phyloP scores from a whole-genome alignment of 2,888 invertebrate species.

The Drosophila putrida region DNA sequence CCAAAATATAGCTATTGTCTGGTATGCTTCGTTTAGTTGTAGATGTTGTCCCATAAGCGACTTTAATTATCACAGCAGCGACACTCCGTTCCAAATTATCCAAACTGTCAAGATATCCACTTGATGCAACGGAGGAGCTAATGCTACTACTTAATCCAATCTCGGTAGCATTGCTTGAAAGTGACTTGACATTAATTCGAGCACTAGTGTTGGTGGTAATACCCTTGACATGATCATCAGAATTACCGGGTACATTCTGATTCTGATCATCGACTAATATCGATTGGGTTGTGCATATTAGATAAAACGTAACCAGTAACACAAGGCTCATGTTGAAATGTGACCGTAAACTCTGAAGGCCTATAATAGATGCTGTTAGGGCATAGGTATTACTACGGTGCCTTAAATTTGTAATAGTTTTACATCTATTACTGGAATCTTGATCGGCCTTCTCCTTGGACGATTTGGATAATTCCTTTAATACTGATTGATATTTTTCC shows the following conservation, averaged over 20 bases:
- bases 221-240: conserved; percentile 20
- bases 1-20: conserved; percentile 87
- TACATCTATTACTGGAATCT: not conserved
- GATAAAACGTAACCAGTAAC: conserved; percentile 36
- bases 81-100: conserved; percentile 88
- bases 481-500: conserved; percentile 27
- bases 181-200: conserved; percentile 32
- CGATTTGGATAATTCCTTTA: conserved; percentile 29
- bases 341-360: not conserved
- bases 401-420: not conserved
- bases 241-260: conserved; percentile 39
- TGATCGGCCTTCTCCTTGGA: not conserved
- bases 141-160: conserved; percentile 49
- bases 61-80: conserved; percentile 89
- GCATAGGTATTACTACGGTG: not conserved
- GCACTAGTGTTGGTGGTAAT: conserved; percentile 6
- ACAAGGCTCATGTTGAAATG: conserved; percentile 35
- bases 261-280: conserved; percentile 69
- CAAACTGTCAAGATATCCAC: conserved; percentile 87
- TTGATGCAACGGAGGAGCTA: conserved; percentile 48
- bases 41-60: conserved; percentile 88
- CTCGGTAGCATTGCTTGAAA: conserved; percentile 48
- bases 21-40: conserved; percentile 90
- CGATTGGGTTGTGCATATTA: conserved; percentile 53
- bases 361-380: not conserved